Conservation (phyloP, 1,140 invertebrate species). For the Liolophura sinensis region DNA sequence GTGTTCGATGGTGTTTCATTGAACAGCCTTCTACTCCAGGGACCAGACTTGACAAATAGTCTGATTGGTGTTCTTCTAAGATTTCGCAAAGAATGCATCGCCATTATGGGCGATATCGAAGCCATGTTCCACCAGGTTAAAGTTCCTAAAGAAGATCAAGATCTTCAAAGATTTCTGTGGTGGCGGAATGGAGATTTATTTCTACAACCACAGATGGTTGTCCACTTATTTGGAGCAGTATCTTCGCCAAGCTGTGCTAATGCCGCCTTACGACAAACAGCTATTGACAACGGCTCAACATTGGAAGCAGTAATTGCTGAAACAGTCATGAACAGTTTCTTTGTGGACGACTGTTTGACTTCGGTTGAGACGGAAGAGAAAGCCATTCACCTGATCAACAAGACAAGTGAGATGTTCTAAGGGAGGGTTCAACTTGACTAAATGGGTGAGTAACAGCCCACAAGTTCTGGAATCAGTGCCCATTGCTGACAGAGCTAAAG, state of each 20-base stretch:
- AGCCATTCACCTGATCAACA: constrained; percentile 9
- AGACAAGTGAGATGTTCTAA: constrained; percentile 3
- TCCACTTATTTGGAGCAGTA: constrained; percentile 12
- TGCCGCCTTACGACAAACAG: constrained; percentile 9
- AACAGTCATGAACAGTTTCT: constrained; percentile 16
- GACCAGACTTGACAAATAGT: constrained; percentile 31
- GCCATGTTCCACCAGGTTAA: constrained; percentile 25
- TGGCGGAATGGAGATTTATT: constrained; percentile 7
- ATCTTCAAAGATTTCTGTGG: constrained; percentile 22
- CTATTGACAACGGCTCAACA: not conserved
- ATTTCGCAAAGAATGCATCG: constrained; percentile 20
- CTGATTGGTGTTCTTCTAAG: constrained; percentile 20
- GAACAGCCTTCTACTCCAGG: constrained; percentile 22
- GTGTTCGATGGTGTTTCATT: constrained; percentile 13
- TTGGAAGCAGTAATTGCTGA: constrained; percentile 3
- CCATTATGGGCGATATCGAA: constrained; percentile 25
- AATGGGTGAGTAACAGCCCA: not conserved
- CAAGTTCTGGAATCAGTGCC: not conserved
- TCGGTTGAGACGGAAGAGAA: not conserved
- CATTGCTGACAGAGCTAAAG: not conserved
- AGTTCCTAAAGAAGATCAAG: constrained; percentile 11
- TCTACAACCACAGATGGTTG: constrained; percentile 12
- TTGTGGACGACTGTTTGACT: constrained; percentile 24
- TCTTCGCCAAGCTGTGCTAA: constrained; percentile 14
- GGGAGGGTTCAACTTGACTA: not conserved